These are phyloP conservation scores for Staurois parvus DNA, from an alignment of 2,797 vertebrate species.

Conservation along the genomic window DNA sequence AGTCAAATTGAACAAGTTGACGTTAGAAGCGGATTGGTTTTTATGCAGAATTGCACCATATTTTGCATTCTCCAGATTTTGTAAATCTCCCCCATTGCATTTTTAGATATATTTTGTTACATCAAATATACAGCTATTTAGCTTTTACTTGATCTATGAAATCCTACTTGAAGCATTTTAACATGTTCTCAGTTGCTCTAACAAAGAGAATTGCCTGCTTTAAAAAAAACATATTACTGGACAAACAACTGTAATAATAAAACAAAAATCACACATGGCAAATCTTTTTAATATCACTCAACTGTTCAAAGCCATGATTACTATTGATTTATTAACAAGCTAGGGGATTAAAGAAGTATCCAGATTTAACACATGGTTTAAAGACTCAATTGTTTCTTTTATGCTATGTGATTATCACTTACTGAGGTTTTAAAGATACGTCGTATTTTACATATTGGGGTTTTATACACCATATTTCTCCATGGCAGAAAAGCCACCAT, in stretches of 20 bases:
- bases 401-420: no score
- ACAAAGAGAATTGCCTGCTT: not conserved
- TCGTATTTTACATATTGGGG: no score
- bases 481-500: no score
- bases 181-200: not conserved
- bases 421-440: no score
- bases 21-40: no score
- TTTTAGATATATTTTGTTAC: no score
- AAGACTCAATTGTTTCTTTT: not conserved
- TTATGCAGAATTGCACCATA: no score
- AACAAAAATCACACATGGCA: constrained; percentile 7
- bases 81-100: no score
- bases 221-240: not conserved
- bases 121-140: not conserved
- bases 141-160: not conserved
- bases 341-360: not conserved
- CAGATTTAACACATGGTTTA: not conserved
- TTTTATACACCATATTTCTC: no score
- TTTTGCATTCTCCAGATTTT: no score
- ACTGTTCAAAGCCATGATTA: not conserved
- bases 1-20: no score
- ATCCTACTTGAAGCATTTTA: not conserved
- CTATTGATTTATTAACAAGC: constrained; percentile 4
- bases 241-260: constrained; percentile 15
- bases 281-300: not conserved